Evolutionary conservation across 1,140 invertebrate species (phyloP).

Genomic region (Brachionus manjavacas): DNA sequence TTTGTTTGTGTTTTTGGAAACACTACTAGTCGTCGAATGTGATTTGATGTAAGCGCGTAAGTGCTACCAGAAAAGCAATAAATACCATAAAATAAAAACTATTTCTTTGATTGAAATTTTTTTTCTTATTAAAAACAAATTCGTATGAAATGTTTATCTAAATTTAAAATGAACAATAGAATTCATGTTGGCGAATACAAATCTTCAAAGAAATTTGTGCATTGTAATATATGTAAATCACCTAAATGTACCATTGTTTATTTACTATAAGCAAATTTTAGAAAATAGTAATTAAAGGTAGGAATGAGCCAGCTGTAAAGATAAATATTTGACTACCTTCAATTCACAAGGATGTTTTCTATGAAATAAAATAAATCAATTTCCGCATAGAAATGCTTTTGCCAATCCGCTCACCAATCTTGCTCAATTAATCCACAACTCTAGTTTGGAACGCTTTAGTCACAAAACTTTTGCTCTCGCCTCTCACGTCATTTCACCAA

Average conservation of each 20-base stretch:
- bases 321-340: neutral
- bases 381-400: neutral
- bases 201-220: neutral
- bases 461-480: too few relatives aligned
- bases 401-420: too few relatives aligned
- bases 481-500: too few relatives aligned
- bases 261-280: neutral
- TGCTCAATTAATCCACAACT: too few relatives aligned
- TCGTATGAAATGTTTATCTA: conserved; percentile 8
- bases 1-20: conserved; percentile 34
- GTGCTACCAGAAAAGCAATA: neutral
- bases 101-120: neutral
- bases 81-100: conserved; percentile 1
- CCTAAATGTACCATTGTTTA: neutral
- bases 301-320: neutral
- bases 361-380: neutral
- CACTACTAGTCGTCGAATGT: neutral
- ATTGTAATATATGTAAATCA: neutral
- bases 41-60: neutral
- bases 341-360: neutral
- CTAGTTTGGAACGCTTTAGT: too few relatives aligned
- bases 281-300: conserved; percentile 3
- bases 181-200: neutral
- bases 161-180: conserved; percentile 14
- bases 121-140: neutral